A percentile compares a stretch with the other conserved stretches of the same genome.
Evolutionary conservation across 1,140 invertebrate species (phyloP).

Genomic region (Daktulosphaira vitifoliae): DNA sequence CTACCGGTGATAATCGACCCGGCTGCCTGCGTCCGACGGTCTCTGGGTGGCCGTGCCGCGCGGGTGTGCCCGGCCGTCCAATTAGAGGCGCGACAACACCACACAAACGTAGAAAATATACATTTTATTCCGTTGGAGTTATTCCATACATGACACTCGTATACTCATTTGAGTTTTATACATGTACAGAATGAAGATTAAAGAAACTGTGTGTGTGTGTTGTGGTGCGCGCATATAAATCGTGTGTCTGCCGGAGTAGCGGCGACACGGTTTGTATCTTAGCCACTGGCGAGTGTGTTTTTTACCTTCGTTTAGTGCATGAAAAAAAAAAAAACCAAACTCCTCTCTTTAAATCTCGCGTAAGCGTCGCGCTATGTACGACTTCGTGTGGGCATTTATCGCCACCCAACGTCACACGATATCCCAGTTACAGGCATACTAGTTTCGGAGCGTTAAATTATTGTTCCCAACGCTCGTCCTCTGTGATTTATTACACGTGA

Average conservation of each 20-base stretch:
- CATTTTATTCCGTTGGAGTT: no score
- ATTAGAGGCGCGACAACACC: constrained; percentile 31
- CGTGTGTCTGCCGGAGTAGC: neutral
- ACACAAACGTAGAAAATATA: neutral
- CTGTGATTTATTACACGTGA: neutral
- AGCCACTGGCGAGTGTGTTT: neutral
- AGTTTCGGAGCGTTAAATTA: no score
- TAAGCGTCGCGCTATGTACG: no score
- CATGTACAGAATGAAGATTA: no score
- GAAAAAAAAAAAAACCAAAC: no score
- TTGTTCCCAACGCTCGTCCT: no score
- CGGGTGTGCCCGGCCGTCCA: constrained; percentile 10
- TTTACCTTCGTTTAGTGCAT: no score
- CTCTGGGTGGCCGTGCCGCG: constrained; percentile 14
- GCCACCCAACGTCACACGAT: neutral
- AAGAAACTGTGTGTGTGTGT: neutral
- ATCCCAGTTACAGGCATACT: neutral
- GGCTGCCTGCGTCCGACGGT: neutral
- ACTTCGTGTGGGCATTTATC: no score
- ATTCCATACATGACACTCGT: no score
- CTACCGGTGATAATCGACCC: no score
- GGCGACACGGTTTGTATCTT: constrained; percentile 21
- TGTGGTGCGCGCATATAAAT: neutral
- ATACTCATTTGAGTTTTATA: no score
- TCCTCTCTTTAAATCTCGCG: no score